These are phyloP conservation scores for Pseudocheirus occidentalis DNA, from an alignment of 2,797 vertebrate genomes.

Conservation along the genomic window DNA sequence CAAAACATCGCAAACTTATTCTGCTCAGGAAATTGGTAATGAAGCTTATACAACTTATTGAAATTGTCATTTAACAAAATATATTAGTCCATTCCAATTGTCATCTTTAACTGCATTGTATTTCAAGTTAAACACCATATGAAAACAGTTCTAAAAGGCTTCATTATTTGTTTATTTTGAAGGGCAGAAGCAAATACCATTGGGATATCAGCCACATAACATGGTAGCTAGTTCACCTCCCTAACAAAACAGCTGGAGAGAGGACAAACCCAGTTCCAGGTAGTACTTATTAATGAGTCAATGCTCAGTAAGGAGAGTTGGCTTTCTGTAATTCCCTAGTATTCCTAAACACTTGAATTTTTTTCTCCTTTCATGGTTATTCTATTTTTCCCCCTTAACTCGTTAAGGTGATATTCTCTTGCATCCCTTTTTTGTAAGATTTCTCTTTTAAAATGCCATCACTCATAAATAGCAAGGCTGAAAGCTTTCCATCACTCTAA, in stretches of 20 bases:
- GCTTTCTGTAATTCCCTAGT: conserved; percentile 65
- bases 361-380: conserved; percentile 66
- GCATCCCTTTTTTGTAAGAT: conserved; percentile 57
- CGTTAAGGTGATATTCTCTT: conserved; percentile 76
- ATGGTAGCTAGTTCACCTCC: not conserved
- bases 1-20: conserved; percentile 62
- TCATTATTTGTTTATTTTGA: conserved; percentile 73
- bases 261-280: conserved; percentile 46
- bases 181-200: conserved; percentile 69
- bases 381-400: conserved; percentile 70
- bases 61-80: conserved; percentile 75
- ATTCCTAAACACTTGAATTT: conserved; percentile 67
- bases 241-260: conserved; percentile 47
- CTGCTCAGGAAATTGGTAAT: conserved; percentile 67
- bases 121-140: conserved; percentile 65
- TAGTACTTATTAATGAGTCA: conserved; percentile 32
- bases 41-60: conserved; percentile 70
- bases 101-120: conserved; percentile 64
- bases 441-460: conserved; percentile 75
- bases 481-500: conserved; percentile 82
- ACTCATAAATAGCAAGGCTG: conserved; percentile 76
- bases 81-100: conserved; percentile 70
- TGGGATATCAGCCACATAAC: conserved; percentile 13
- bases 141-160: conserved; percentile 68
- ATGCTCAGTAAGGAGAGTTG: conserved; percentile 55